phyloP scores from a whole-genome alignment of 2,113 vertebrate genomes.

The Trematocara zebra region DNA sequence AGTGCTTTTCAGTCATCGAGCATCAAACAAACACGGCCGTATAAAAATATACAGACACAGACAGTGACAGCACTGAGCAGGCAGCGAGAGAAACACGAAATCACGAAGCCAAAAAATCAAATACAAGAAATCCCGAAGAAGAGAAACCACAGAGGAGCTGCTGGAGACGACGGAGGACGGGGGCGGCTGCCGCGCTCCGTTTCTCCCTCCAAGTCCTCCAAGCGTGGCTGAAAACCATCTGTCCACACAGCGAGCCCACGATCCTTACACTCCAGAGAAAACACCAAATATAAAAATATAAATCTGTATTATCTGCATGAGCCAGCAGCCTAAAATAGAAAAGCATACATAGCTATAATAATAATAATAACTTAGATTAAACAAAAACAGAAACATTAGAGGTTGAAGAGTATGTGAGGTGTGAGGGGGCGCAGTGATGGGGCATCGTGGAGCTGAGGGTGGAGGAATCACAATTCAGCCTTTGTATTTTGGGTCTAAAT shows the following conservation, averaged over 20 bases:
- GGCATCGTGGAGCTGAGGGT: not conserved
- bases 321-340: not conserved
- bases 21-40: not conserved
- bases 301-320: not conserved
- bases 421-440: not conserved
- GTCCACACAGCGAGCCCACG: conserved; percentile 32
- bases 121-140: not conserved
- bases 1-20: not conserved
- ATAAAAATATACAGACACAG: not conserved
- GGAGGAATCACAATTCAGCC: not conserved
- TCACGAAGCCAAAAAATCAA: not conserved
- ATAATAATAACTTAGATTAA: not conserved
- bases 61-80: not conserved
- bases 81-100: not conserved
- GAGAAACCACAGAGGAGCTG: not conserved
- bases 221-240: conserved; percentile 58
- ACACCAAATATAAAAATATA: not conserved
- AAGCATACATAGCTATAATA: not conserved
- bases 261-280: conserved; percentile 42
- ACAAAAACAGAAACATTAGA: not conserved
- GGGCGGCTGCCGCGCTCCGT: not conserved
- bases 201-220: conserved; percentile 38
- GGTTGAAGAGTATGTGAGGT: not conserved
- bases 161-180: not conserved
- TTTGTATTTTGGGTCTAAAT: not conserved